These are phyloP conservation scores for Pteria penguin DNA, from an alignment of 2,888 invertebrate genomes.

Conservation along the genomic window DNA sequence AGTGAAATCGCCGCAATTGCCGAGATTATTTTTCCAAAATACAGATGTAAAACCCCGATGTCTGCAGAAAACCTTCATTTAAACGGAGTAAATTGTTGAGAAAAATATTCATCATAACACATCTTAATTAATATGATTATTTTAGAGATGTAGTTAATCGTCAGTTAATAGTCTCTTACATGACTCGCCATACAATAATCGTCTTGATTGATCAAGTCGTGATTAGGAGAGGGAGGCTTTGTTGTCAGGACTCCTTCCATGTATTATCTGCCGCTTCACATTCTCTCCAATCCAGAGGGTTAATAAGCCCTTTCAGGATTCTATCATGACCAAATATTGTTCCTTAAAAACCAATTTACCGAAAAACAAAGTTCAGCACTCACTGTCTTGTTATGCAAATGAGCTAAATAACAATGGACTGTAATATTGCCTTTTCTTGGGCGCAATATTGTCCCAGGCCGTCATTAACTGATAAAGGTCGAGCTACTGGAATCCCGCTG, in stretches of 20 bases:
- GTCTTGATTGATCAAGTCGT: not conserved
- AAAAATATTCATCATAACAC: too few relatives aligned
- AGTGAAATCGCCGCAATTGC: too few relatives aligned
- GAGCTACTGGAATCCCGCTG: not conserved
- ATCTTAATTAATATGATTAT: not conserved
- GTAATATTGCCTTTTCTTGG: not conserved
- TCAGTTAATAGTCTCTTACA: not conserved
- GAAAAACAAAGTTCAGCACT: conserved; percentile 10
- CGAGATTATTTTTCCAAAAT: too few relatives aligned
- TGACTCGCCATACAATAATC: not conserved
- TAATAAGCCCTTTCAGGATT: not conserved
- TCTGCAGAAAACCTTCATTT: too few relatives aligned
- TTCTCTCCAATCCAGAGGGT: not conserved
- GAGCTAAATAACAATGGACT: not conserved
- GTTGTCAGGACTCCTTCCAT: not conserved
- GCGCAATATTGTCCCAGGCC: not conserved
- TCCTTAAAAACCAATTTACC: not conserved
- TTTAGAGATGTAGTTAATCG: not conserved
- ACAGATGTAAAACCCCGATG: too few relatives aligned
- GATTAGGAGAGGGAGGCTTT: not conserved
- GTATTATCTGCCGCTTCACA: not conserved
- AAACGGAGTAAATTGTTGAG: too few relatives aligned
- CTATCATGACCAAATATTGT: conserved; percentile 9
- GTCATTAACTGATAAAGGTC: conserved; percentile 11
- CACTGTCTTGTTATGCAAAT: conserved; percentile 1